phyloP scores from a whole-genome alignment of 92 coral and sea anemone genomes.

The Diadumene lineata region DNA sequence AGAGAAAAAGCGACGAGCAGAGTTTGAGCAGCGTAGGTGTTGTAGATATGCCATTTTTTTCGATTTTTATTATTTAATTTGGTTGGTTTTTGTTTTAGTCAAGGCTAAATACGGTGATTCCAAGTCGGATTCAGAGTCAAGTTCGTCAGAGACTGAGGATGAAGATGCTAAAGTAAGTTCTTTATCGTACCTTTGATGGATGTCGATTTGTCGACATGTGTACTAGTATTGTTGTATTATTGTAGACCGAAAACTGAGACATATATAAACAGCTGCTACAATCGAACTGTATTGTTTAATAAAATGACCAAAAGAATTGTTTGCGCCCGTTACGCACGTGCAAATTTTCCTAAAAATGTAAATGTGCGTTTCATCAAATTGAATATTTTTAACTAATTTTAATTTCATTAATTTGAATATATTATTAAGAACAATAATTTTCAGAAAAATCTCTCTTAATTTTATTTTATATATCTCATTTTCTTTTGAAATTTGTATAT shows the following conservation, averaged over 20 bases:
- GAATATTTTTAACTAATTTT: no score
- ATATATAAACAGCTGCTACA: not conserved
- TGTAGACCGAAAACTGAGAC: not conserved
- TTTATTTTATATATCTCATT: no score
- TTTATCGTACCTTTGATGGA: not conserved
- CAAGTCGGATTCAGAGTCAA: constrained; percentile 57
- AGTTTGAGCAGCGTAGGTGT: constrained; percentile 82
- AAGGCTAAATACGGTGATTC: constrained; percentile 85
- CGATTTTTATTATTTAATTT: not conserved
- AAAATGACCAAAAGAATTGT: no score
- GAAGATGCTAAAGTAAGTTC: constrained; percentile 81
- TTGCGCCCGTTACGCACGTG: no score
- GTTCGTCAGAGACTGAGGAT: constrained; percentile 89
- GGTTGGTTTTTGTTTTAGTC: constrained; percentile 43
- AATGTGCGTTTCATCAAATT: no score
- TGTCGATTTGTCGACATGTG: not conserved
- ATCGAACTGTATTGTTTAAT: no score
- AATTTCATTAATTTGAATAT: no score
- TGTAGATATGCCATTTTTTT: not conserved
- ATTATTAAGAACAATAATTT: no score
- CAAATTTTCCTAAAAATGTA: no score
- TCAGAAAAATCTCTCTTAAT: no score
- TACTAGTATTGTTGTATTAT: not conserved
- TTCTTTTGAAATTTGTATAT: no score
- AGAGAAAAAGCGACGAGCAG: constrained; percentile 77